These are phyloP conservation scores for Dryas iulia DNA, from an alignment of 1,140 invertebrate species.

Conservation along the genomic window DNA sequence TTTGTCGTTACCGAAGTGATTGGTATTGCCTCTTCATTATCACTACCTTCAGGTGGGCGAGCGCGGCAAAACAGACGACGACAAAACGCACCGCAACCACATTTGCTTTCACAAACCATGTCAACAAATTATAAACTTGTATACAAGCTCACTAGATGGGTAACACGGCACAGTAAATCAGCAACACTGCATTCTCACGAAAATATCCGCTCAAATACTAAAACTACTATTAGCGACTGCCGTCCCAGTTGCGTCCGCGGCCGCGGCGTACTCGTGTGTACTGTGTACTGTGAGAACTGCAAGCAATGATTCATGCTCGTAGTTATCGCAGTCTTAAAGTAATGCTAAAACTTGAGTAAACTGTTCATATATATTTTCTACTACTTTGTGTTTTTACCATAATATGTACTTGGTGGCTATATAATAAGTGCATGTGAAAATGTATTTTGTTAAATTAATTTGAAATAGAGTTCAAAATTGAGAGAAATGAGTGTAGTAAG, in stretches of 20 bases:
- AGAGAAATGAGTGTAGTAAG: too few relatives aligned
- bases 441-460: too few relatives aligned
- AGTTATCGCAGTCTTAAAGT: background rate
- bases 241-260: constrained; percentile 4
- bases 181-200: constrained; percentile 38
- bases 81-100: constrained; percentile 60
- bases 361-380: background rate
- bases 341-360: background rate
- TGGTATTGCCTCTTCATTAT: constrained; percentile 47
- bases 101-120: constrained; percentile 59
- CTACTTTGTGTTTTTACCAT: background rate
- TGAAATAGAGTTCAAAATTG: too few relatives aligned
- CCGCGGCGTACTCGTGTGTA: constrained; percentile 19
- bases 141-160: background rate
- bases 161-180: constrained; percentile 16
- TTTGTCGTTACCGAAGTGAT: constrained; percentile 57
- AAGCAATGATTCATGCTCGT: background rate
- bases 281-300: constrained; percentile 1
- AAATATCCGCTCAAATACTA: constrained; percentile 42
- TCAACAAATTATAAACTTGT: background rate
- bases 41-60: constrained; percentile 35
- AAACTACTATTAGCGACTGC: constrained; percentile 15
- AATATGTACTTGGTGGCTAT: background rate
- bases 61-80: constrained; percentile 59
- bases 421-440: background rate